These are phyloP conservation scores for Pollenia labialis DNA, from an alignment of 2,888 invertebrate genomes.

Conservation along the genomic window DNA sequence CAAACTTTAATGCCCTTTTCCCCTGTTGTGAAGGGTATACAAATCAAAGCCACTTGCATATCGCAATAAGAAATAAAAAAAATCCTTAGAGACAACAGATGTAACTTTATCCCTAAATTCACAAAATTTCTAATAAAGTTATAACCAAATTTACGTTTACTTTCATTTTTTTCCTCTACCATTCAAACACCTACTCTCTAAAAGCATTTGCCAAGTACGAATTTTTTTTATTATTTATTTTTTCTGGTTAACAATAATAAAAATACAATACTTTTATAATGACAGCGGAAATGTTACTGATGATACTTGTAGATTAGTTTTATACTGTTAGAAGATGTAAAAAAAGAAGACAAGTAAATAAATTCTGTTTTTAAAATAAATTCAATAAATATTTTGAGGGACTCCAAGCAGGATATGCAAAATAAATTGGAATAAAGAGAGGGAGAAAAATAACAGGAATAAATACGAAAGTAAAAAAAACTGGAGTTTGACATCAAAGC, in stretches of 20 bases:
- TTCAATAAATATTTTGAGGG: conserved; percentile 41
- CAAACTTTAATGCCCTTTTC: too few relatives aligned
- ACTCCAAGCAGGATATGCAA: too few relatives aligned
- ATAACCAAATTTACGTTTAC: conserved; percentile 51
- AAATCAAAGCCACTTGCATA: not conserved
- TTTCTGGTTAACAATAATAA: conserved; percentile 26
- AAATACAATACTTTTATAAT: conserved; percentile 73
- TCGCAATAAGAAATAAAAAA: not conserved
- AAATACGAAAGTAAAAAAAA: conserved; percentile 52
- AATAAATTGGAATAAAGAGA: not conserved
- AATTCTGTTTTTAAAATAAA: conserved; percentile 32
- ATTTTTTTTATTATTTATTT: not conserved
- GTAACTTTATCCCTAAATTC: conserved; percentile 61
- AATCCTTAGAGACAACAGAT: conserved; percentile 75
- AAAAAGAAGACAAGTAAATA: conserved; percentile 40
- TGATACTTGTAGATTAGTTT: conserved; percentile 72
- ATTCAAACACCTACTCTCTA: not conserved
- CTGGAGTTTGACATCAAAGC: conserved; percentile 66
- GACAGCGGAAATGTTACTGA: conserved; percentile 78
- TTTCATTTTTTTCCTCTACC: not conserved
- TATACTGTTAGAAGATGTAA: not conserved
- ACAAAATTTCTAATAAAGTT: conserved; percentile 54
- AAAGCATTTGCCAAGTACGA: not conserved
- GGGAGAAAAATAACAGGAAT: not conserved
- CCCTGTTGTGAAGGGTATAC: not conserved